Evolutionary conservation across 2,113 vertebrate genomes (phyloP), one percentile per base, ranked within the genome.

Genomic region (Engystomops pustulosus): DNA sequence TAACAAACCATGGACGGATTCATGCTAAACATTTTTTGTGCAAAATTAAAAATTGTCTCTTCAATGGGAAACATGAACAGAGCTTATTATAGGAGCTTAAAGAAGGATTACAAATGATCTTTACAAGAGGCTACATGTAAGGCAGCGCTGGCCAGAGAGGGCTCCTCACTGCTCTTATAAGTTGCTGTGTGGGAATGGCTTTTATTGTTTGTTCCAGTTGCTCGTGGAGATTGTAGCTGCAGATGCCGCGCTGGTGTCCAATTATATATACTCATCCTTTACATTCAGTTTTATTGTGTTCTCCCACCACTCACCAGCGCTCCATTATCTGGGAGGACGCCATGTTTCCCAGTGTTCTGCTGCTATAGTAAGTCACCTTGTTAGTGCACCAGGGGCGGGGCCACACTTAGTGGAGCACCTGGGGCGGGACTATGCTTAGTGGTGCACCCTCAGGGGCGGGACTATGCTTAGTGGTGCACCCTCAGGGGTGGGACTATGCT

Each of bases 11-110:
- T 70, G 68, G 9, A 70, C 36, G 44, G 34, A 49, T 67, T 67
- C 62, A 34, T 67, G 62, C 30, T 67, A 67, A 67, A 67, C 62
- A 67, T 67, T 67, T 65, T 36, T 34, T 34, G 62, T 36, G 62
- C 32, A 67, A 67, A 67, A 67, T 67, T 36, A 67, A 36, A 67
- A 20, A 67, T 9, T 20, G 30, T 10, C 34, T 67, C 62, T 67
- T 67, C 62, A 67, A 36, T 36, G 32, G 62, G 62, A 67, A 67
- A 67, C 62, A 36, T 18, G 62, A 36, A 67, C 14, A 20, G 62
- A 18, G 62, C 62, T 67, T 36, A 36, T 67, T 67, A 67, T 3
- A 2, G 62, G 6, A 12, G 62, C 62, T 67, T 67, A 67, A 67
- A 67, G 15, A 18, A 36, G 62, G 62, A 67, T 67, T 67, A 67